Evolutionary conservation across 2,797 vertebrate genomes (phyloP).

Genomic region (Artibeus jamaicensis): DNA sequence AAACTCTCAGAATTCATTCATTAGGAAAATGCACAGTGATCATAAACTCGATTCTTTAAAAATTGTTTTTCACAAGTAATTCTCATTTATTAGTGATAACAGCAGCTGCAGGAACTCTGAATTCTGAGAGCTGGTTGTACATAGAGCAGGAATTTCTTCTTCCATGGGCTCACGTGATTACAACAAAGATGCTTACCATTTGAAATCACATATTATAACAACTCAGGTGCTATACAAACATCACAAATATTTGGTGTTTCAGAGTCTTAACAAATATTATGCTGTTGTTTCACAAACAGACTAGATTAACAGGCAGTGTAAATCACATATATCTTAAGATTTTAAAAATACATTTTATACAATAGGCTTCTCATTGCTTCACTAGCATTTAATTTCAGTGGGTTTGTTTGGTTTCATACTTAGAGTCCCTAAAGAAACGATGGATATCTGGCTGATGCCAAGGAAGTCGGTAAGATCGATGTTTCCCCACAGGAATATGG

Average conservation of each 20-base stretch:
- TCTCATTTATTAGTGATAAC: conserved; percentile 63
- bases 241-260: conserved; percentile 77
- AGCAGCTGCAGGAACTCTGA: conserved; percentile 64
- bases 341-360: conserved; percentile 76
- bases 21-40: conserved; percentile 89
- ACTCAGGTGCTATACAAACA: conserved; percentile 69
- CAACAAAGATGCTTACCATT: conserved; percentile 68
- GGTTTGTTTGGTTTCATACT: conserved; percentile 17
- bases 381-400: conserved; percentile 66
- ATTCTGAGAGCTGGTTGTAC: conserved; percentile 67
- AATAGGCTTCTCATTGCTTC: conserved; percentile 65
- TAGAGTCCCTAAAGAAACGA: conserved; percentile 71
- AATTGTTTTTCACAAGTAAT: conserved; percentile 65
- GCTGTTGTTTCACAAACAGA: conserved; percentile 74
- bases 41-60: conserved; percentile 80
- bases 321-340: conserved; percentile 76
- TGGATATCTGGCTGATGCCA: conserved; percentile 66
- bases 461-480: conserved; percentile 62
- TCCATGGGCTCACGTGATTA: conserved; percentile 61
- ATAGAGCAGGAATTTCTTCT: conserved; percentile 56
- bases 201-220: conserved; percentile 58
- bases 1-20: conserved; percentile 83
- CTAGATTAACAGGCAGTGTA: conserved; percentile 78
- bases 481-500: conserved; percentile 63
- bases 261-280: conserved; percentile 77